Base-by-base conservation (phyloP, 2,797 vertebrate genomes). In the Sebastes flavidus region DNA sequence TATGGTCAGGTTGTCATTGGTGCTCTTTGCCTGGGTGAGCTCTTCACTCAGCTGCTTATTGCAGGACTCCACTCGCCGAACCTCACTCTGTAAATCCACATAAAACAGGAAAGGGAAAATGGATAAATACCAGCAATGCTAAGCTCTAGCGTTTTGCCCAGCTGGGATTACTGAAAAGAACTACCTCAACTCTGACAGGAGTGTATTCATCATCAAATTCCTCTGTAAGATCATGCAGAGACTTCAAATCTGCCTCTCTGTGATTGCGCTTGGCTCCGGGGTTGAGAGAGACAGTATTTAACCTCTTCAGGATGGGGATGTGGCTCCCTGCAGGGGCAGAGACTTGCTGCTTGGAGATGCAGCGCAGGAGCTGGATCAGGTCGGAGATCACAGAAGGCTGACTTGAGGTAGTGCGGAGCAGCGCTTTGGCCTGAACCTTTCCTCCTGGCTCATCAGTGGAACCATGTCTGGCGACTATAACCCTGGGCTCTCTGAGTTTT, bases 121-220 rank as follows among this genome's bases (percentile, higher is more conserved):
- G 2, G 34, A 84, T 86, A 36, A 78, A 60, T 63, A 65, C 1
- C 5, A 66, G 42, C n/a, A 65, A 61, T 18, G 4, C 25, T 60
- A 49, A 71, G 6, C 22, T 69, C 70, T 56, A 75, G 34, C 14
- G 6, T 38, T 65, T 77, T 65, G n/a, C 42, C n/a, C 24, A 77
- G 46, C 38, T 58, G 25, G n/a, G 24, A 74, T 42, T 63, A 76
- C 59, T 24, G 24, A 72, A 60, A 58, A 59, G 1, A 75, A 76
- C 91, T 94, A 96, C 96, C 96, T 96, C 86, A 61, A 81, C 77
- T 86, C 71, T 93, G 62, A 95, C 72, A 77, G 94, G 85, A 30
- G 68, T 83, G 84, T 95, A 96, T 75, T 96, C 88, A 86, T 96
- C 95, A 84, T 95, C 90, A 92, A 95, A 96, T 69, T 95, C 94